Conservation (phyloP, 2,797 vertebrate genomes). For the Carcharodon carcharias region DNA sequence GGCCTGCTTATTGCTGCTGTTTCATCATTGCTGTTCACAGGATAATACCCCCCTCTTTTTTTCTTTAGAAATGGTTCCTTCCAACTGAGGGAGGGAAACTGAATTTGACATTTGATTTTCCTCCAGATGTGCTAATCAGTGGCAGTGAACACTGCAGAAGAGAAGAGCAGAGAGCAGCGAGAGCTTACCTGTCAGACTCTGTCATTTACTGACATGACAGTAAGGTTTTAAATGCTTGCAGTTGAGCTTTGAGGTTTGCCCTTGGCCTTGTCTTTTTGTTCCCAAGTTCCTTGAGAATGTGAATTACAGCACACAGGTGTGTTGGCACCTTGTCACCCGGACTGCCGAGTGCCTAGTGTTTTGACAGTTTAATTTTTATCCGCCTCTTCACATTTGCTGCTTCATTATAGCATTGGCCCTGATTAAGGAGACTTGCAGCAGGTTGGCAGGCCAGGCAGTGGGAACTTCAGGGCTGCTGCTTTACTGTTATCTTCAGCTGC, state of each 20-base stretch:
- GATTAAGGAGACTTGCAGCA: constrained; percentile 1
- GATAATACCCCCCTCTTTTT: constrained; percentile 15
- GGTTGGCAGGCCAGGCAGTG: constrained; percentile 20
- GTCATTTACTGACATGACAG: constrained; percentile 22
- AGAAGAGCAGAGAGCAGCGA: constrained; percentile 26
- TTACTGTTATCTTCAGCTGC: constrained; percentile 29
- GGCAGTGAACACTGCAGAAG: constrained; percentile 34
- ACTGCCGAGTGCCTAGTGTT: not conserved
- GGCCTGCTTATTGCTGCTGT: constrained; percentile 30
- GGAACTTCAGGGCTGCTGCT: constrained; percentile 20
- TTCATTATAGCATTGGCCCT: not conserved
- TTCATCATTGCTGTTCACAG: constrained; percentile 5
- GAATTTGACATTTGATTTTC: constrained; percentile 39
- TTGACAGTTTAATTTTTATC: not conserved
- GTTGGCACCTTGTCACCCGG: not conserved
- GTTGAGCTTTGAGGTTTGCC: constrained; percentile 21
- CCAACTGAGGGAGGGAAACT: constrained; percentile 38
- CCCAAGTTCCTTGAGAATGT: constrained; percentile 32
- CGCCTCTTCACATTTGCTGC: not conserved
- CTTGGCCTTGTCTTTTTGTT: constrained; percentile 11
- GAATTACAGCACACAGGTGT: constrained; percentile 34
- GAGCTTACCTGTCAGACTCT: constrained; percentile 25
- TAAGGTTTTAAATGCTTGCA: constrained; percentile 24
- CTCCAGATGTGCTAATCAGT: constrained; percentile 38
- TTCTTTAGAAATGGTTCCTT: constrained; percentile 33